Conservation (phyloP, 2,888 invertebrate genomes). For the Pediacus dermestoides region DNA sequence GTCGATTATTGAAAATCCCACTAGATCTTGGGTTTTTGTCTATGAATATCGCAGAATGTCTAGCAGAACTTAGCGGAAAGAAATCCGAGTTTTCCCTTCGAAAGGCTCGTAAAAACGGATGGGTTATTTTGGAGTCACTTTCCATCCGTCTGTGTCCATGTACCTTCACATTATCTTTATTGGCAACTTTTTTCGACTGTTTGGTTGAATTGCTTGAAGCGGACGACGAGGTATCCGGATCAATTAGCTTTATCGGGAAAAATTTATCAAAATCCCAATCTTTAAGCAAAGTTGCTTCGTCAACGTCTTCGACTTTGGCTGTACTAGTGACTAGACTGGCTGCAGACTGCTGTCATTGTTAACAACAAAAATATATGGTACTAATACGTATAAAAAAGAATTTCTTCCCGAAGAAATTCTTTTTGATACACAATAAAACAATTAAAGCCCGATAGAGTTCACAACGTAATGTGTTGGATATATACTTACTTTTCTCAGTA, state of each 20-base stretch:
- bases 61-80: constrained; percentile 61
- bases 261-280: constrained; percentile 87
- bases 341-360: constrained; percentile 49
- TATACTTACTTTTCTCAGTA: constrained; percentile 87
- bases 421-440: constrained; percentile 1
- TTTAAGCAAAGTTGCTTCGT: constrained; percentile 75
- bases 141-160: constrained; percentile 67
- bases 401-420: not conserved
- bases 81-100: constrained; percentile 82
- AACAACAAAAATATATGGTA: constrained; percentile 10
- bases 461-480: too few relatives aligned
- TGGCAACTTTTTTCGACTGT: too few relatives aligned
- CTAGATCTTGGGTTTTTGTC: constrained; percentile 63
- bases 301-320: constrained; percentile 50
- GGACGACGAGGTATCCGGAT: constrained; percentile 18
- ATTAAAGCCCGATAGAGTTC: constrained; percentile 11
- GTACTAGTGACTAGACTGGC: constrained; percentile 47
- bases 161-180: constrained; percentile 42
- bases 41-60: constrained; percentile 70
- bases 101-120: constrained; percentile 73
- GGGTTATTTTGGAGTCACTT: constrained; percentile 65
- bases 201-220: constrained; percentile 43
- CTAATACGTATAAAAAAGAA: constrained; percentile 2
- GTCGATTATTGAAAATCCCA: constrained; percentile 66
- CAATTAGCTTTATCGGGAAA: constrained; percentile 55